A percentile compares a stretch with the other conserved stretches of the same genome.
Conservation (phyloP, 2,113 vertebrate genomes). For the Leptobrachium leishanense region DNA sequence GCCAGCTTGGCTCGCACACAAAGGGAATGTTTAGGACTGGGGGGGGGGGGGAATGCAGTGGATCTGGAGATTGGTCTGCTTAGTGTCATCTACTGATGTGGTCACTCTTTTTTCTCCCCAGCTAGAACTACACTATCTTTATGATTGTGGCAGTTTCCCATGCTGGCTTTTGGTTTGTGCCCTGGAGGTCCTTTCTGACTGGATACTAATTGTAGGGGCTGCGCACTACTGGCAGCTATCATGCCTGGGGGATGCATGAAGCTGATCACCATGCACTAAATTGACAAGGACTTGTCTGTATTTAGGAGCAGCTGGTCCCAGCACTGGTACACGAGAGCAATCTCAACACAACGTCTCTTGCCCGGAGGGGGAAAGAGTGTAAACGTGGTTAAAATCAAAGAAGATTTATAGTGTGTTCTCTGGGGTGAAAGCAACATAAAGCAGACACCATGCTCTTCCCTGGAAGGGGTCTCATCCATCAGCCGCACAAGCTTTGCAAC, state of each 20-base stretch:
- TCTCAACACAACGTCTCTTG: constrained; percentile 91
- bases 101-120: constrained; percentile 67
- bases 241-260: constrained; percentile 85
- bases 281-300: constrained; percentile 99
- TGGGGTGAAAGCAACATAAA: constrained; percentile 83
- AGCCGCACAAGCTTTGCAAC: constrained; percentile 65
- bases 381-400: constrained; percentile 93
- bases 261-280: constrained; percentile 97
- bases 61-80: constrained; percentile 72
- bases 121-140: constrained; percentile 64
- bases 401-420: constrained; percentile 96
- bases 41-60: constrained; percentile 57
- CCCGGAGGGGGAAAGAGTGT: constrained; percentile 77
- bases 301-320: constrained; percentile 98
- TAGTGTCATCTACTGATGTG: constrained; percentile 71
- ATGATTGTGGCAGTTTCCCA: constrained; percentile 69
- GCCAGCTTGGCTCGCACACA: constrained; percentile 53
- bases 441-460: constrained; percentile 89
- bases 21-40: constrained; percentile 44
- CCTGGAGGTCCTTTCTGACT: constrained; percentile 90
- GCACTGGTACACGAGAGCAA: constrained; percentile 92
- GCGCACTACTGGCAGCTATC: constrained; percentile 82
- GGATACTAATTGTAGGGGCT: constrained; percentile 98
- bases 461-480: constrained; percentile 76
- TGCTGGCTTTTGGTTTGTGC: constrained; percentile 79